Evolutionary conservation across 2,888 invertebrate genomes (phyloP).

Genomic region (Nesidiocoris tenuis): DNA sequence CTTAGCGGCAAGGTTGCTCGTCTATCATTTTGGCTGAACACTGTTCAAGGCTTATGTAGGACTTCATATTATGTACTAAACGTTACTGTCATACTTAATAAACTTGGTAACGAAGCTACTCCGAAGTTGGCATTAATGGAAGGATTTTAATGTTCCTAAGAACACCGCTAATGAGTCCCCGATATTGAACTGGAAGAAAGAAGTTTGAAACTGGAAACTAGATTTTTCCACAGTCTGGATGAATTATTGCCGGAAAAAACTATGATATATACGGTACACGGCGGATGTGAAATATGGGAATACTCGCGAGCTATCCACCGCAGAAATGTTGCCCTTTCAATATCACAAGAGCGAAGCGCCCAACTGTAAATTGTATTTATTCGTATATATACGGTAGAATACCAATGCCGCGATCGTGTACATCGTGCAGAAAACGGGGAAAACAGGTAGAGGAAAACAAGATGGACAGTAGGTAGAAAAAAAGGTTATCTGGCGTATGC

Average conservation of each 20-base stretch:
- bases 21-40: neutral
- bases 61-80: neutral
- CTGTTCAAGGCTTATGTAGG: neutral
- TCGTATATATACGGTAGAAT: neutral
- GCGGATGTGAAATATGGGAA: neutral
- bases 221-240: neutral
- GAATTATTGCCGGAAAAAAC: neutral
- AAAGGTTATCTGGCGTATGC: neutral
- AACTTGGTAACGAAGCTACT: neutral
- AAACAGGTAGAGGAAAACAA: slow-evolving; percentile 9
- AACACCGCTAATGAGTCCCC: neutral
- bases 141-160: neutral
- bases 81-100: neutral
- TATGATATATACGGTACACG: neutral
- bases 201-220: too few species aligned
- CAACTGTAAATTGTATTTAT: slow-evolving; percentile 20
- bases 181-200: too few species aligned
- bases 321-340: slow-evolving; percentile 2
- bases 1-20: neutral
- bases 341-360: neutral
- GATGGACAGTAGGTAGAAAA: neutral
- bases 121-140: neutral
- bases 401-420: slow-evolving; percentile 11
- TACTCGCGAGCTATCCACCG: slow-evolving; percentile 14
- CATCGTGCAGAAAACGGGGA: neutral